Conservation (phyloP, 2,888 invertebrate genomes). For the Eilema griseolum region DNA sequence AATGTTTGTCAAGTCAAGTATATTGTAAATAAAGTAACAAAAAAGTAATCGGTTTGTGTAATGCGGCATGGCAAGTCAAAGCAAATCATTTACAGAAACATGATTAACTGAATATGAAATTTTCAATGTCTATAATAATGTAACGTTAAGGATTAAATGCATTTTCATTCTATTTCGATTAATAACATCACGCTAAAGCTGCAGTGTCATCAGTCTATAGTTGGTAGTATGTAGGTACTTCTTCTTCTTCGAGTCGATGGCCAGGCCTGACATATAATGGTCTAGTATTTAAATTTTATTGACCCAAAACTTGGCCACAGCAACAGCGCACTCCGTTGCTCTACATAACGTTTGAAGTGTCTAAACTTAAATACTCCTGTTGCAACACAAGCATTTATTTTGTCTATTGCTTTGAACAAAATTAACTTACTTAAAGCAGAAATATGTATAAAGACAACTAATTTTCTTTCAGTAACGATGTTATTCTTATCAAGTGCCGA, state of each 20-base stretch:
- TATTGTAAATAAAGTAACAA: too few species aligned
- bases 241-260: too few species aligned
- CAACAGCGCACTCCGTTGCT: too few species aligned
- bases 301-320: too few species aligned
- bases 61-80: neutral
- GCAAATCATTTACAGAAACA: neutral
- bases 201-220: neutral
- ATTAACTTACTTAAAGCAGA: neutral
- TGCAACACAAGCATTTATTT: neutral
- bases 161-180: neutral
- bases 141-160: neutral
- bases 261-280: too few species aligned
- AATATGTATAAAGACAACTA: neutral
- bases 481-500: neutral
- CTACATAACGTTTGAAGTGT: neutral
- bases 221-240: too few species aligned
- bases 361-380: neutral
- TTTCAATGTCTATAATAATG: neutral
- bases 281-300: too few species aligned
- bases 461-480: too few species aligned
- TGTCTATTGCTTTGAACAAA: neutral
- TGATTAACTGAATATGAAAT: neutral
- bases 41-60: neutral
- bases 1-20: too few species aligned
- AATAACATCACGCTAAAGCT: neutral